Percentiles rank a stretch among this genome's conserved stretches.
Conservation (phyloP, 2,113 vertebrate species). For the Leucopsar rothschildi region DNA sequence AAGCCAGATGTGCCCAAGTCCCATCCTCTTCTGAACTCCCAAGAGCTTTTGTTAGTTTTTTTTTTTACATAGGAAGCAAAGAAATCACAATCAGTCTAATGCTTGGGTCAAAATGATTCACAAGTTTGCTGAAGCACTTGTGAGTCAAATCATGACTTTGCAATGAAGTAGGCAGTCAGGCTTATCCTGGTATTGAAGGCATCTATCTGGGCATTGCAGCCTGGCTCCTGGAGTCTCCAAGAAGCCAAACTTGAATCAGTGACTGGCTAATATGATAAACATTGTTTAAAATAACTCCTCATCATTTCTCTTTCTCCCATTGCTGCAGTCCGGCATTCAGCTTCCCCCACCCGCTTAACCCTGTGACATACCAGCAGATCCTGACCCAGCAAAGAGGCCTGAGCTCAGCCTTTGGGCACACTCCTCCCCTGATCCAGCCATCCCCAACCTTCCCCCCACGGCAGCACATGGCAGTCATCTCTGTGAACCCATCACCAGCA, state of each 20-base stretch:
- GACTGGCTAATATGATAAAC: neutral
- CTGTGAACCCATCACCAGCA: constrained; percentile 68
- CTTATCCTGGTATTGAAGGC: neutral
- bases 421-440: constrained; percentile 87
- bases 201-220: neutral
- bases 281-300: neutral
- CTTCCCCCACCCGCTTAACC: constrained; percentile 94
- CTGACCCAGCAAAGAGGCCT: constrained; percentile 90
- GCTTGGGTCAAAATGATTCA: neutral
- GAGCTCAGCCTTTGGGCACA: constrained; percentile 89
- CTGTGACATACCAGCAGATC: constrained; percentile 94
- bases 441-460: constrained; percentile 81
- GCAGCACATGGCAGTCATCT: constrained; percentile 81
- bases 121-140: neutral
- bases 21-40: neutral
- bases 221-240: neutral
- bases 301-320: neutral
- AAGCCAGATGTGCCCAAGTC: neutral
- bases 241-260: neutral
- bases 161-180: neutral
- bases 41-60: neutral
- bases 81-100: neutral
- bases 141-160: fast-evolving
- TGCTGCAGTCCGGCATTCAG: constrained; percentile 88
- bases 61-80: neutral